Conservation (phyloP, 2,113 vertebrate genomes). For the Ictalurus punctatus region DNA sequence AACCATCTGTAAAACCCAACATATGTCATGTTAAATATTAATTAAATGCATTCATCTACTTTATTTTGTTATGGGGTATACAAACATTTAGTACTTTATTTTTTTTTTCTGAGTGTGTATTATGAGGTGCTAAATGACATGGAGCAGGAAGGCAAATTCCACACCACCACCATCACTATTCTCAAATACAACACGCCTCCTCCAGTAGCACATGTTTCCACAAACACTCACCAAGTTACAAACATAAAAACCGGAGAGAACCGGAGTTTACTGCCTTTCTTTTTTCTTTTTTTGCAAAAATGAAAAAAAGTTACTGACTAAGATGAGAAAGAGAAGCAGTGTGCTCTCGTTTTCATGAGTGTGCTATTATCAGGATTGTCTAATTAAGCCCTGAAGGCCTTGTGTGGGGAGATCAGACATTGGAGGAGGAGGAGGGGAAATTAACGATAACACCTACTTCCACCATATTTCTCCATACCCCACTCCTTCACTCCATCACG, state of each 20-base stretch:
- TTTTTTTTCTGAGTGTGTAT: slow-evolving; percentile 22
- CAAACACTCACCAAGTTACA: slow-evolving; percentile 1
- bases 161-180: background rate
- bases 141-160: slow-evolving; percentile 33
- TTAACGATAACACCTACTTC: slow-evolving; percentile 63
- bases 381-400: slow-evolving; percentile 80
- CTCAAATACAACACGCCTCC: background rate
- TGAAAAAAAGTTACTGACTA: background rate
- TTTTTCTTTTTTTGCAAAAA: background rate
- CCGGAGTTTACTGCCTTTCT: background rate
- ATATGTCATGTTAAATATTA: background rate
- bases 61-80: background rate
- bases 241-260: background rate
- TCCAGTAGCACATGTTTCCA: background rate
- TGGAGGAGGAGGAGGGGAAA: slow-evolving; percentile 49
- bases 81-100: background rate
- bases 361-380: slow-evolving; percentile 74
- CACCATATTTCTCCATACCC: slow-evolving; percentile 64
- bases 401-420: slow-evolving; percentile 69
- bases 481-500: slow-evolving; percentile 63
- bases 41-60: background rate
- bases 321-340: slow-evolving; percentile 43
- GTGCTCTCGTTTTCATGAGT: slow-evolving; percentile 73
- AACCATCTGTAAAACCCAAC: background rate
- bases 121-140: slow-evolving; percentile 42